phyloP scores from a whole-genome alignment of 2,888 invertebrate genomes.

The Cheilosia soror region DNA sequence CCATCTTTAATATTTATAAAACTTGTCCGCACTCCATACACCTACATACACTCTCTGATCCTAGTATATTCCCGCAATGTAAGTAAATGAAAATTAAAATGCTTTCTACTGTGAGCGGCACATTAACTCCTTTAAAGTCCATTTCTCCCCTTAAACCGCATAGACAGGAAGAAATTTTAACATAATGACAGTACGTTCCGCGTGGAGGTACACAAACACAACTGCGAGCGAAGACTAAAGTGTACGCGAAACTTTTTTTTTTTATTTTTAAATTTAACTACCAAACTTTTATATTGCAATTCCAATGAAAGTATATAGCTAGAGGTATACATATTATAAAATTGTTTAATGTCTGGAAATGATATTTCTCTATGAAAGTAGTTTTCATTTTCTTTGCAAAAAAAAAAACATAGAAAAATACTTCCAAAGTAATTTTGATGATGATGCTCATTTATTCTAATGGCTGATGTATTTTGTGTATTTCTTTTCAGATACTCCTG shows the following conservation, averaged over 20 bases:
- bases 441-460: constrained; percentile 36
- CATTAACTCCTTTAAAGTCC: constrained; percentile 43
- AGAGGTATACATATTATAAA: constrained; percentile 5
- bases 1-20: too few species aligned
- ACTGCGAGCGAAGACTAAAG: neutral
- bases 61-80: too few species aligned
- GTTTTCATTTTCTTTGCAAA: constrained; percentile 24
- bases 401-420: neutral
- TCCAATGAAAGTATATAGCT: constrained; percentile 12
- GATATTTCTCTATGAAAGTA: constrained; percentile 28
- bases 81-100: too few species aligned
- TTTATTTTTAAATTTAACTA: constrained; percentile 40
- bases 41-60: too few species aligned
- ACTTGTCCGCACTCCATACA: too few species aligned
- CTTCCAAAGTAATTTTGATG: constrained; percentile 39
- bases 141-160: constrained; percentile 10
- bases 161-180: constrained; percentile 18
- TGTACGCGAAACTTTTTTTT: neutral
- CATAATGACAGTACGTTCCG: constrained; percentile 33
- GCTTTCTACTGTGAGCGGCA: constrained; percentile 26
- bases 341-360: constrained; percentile 52
- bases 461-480: neutral
- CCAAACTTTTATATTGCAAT: constrained; percentile 55
- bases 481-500: constrained; percentile 32
- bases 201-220: neutral